Evolutionary conservation across 2,888 invertebrate species (phyloP).

Genomic region (Tenthredo mesomela): DNA sequence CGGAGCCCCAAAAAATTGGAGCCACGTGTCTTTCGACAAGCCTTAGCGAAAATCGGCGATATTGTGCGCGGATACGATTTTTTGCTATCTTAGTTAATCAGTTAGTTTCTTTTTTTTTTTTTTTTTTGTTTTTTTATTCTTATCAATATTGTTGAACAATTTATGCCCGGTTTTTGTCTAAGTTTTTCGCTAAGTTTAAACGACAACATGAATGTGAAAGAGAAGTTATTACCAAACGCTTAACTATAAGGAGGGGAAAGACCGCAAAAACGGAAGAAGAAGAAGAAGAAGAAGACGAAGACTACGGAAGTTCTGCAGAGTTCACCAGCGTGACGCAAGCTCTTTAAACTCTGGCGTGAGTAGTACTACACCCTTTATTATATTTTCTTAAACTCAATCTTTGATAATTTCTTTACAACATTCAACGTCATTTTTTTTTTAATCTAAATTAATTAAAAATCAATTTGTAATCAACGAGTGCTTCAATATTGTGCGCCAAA

Average conservation of each 20-base stretch:
- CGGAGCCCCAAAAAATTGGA: background rate
- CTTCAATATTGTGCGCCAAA: background rate
- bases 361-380: background rate
- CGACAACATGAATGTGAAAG: constrained; percentile 41
- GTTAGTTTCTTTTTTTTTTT: background rate
- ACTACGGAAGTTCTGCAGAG: background rate
- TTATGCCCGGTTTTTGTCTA: background rate
- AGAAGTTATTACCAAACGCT: constrained; percentile 26
- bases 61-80: background rate
- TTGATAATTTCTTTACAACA: background rate
- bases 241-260: background rate
- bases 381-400: background rate
- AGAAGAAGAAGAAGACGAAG: background rate
- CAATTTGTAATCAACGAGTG: background rate
- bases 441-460: background rate
- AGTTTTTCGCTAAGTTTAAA: background rate
- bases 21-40: constrained; percentile 17
- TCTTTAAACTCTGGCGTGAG: constrained; percentile 42
- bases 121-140: background rate
- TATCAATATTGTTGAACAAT: background rate
- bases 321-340: constrained; percentile 17
- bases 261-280: background rate
- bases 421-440: background rate
- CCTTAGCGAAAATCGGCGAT: background rate
- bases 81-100: background rate